These are phyloP conservation scores for Umimayanthus chanpuru DNA, from an alignment of 92 coral and sea anemone genomes.

Conservation along the genomic window DNA sequence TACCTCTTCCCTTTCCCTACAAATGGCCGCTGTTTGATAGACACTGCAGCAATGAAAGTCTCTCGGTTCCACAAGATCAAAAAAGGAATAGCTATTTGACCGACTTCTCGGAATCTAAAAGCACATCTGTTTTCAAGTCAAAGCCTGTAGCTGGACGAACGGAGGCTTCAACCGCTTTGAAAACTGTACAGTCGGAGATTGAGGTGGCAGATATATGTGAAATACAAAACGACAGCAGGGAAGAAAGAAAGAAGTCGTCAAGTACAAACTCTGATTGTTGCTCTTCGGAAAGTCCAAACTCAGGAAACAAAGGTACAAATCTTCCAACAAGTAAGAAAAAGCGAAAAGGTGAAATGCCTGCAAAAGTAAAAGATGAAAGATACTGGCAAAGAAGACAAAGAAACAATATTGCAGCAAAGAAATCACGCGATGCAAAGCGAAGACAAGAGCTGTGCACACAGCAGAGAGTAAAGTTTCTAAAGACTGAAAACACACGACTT, in stretches of 20 bases:
- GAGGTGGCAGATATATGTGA: not conserved
- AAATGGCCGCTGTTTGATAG: not conserved
- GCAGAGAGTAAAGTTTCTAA: not conserved
- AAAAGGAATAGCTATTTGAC: not conserved
- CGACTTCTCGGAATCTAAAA: no score
- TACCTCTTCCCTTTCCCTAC: not conserved
- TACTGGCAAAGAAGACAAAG: conserved; percentile 13
- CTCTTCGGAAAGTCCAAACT: not conserved
- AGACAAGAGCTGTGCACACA: not conserved
- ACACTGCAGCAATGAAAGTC: not conserved
- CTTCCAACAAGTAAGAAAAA: not conserved
- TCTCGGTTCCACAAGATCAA: not conserved
- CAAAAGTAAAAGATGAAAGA: conserved; percentile 8
- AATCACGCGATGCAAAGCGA: conserved; percentile 39
- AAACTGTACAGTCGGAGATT: not conserved
- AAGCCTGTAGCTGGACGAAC: not conserved
- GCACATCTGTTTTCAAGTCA: not conserved
- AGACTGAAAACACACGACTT: conserved; percentile 15
- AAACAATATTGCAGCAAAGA: conserved; percentile 14
- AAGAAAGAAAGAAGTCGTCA: not conserved
- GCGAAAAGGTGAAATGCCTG: not conserved
- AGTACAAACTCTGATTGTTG: not conserved
- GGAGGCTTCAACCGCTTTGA: not conserved
- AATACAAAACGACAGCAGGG: not conserved
- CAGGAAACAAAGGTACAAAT: not conserved